These are phyloP conservation scores for Eupithecia subumbrata DNA, from an alignment of 2,888 invertebrate genomes.

Conservation along the genomic window DNA sequence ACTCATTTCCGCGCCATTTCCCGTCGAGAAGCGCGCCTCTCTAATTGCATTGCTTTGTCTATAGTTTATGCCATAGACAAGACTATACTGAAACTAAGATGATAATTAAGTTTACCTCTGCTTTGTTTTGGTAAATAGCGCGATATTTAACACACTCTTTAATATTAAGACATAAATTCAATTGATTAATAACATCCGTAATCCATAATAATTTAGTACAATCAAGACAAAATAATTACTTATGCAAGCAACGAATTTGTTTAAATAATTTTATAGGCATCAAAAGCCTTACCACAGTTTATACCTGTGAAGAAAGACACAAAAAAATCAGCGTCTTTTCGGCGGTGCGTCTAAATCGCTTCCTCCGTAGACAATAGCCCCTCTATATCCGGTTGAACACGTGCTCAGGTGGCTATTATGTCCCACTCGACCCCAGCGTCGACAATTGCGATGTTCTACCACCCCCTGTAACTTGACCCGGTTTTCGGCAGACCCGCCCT, in stretches of 20 bases:
- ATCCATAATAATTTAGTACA: not conserved
- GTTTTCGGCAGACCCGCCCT: slow-evolving; percentile 65
- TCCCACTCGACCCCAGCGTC: slow-evolving; percentile 60
- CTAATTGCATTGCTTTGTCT: slow-evolving; percentile 44
- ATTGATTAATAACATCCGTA: slow-evolving; percentile 4
- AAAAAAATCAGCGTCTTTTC: slow-evolving; percentile 74
- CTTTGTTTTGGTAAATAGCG: not conserved
- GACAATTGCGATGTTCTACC: slow-evolving; percentile 63
- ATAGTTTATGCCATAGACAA: slow-evolving; percentile 41
- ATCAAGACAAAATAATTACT: slow-evolving; percentile 5
- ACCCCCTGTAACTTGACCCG: slow-evolving; percentile 81
- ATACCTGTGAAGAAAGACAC: slow-evolving; percentile 50
- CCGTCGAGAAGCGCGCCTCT: slow-evolving; percentile 48
- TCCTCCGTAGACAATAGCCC: slow-evolving; percentile 80
- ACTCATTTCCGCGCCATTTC: slow-evolving; percentile 79
- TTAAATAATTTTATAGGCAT: slow-evolving; percentile 19
- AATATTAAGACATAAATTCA: not conserved
- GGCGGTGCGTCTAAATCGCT: slow-evolving; percentile 75
- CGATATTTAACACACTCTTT: not conserved
- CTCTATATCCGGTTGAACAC: slow-evolving; percentile 80
- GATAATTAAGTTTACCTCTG: not conserved
- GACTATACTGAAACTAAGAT: slow-evolving; percentile 17
- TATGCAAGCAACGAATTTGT: slow-evolving; percentile 23
- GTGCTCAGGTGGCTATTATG: slow-evolving; percentile 83
- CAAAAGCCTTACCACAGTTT: slow-evolving; percentile 48